Percentiles rank a stretch among this genome's conserved stretches.
phyloP scores from a whole-genome alignment of 2,888 invertebrate species.

The Lycia hirtaria region DNA sequence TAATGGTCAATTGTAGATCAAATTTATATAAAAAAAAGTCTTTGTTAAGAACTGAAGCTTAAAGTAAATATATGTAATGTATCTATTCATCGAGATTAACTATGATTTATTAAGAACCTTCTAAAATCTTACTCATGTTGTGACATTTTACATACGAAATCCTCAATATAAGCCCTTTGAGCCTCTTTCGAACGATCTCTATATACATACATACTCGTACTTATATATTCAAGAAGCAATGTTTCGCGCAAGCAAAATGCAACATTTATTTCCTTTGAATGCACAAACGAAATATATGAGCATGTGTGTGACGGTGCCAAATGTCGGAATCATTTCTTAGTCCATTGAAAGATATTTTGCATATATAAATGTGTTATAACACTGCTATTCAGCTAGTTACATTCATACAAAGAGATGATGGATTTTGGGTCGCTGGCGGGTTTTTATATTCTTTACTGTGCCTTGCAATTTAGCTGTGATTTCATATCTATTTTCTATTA shows the following conservation, averaged over 20 bases:
- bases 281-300: constrained; percentile 36
- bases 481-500: too few species aligned
- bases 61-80: too few species aligned
- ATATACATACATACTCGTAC: too few species aligned
- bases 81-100: neutral
- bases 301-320: constrained; percentile 29
- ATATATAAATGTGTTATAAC: constrained; percentile 17
- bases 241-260: constrained; percentile 7
- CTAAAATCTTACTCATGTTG: neutral
- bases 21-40: too few species aligned
- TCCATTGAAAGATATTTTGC: constrained; percentile 31
- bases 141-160: constrained; percentile 7
- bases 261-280: constrained; percentile 35
- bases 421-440: constrained; percentile 2
- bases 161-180: neutral
- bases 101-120: neutral
- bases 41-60: too few species aligned
- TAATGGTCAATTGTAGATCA: too few species aligned
- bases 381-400: constrained; percentile 4
- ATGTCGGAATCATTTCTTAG: constrained; percentile 35
- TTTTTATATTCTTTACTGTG: too few species aligned
- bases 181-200: constrained; percentile 1
- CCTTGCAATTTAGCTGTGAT: too few species aligned
- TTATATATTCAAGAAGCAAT: constrained; percentile 12
- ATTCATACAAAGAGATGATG: constrained; percentile 29